These are phyloP conservation scores for Platichthys stellatus DNA, from an alignment of 2,113 vertebrate genomes.

Conservation along the genomic window DNA sequence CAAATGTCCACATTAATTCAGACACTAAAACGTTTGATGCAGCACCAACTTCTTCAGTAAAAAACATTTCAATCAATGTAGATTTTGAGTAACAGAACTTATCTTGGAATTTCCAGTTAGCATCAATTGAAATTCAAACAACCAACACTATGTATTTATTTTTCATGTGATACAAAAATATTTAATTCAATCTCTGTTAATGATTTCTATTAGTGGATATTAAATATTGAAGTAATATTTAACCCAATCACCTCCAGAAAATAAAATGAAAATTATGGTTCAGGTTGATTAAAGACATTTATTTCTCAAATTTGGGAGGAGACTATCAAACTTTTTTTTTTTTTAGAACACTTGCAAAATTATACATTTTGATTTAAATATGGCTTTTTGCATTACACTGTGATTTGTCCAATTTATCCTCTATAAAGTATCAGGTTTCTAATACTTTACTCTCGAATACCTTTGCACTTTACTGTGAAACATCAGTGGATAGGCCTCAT, in stretches of 20 bases:
- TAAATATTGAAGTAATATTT: background rate
- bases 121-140: background rate
- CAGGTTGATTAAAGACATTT: background rate
- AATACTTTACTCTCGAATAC: too few species aligned
- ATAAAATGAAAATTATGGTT: background rate
- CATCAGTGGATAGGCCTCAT: too few species aligned
- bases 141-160: too few species aligned
- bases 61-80: too few species aligned
- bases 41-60: too few species aligned
- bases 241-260: background rate
- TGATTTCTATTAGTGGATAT: background rate
- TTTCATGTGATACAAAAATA: constrained; percentile 1
- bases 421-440: too few species aligned
- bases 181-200: background rate
- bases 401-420: too few species aligned
- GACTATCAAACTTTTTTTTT: background rate
- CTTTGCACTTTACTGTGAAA: too few species aligned
- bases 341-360: too few species aligned
- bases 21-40: too few species aligned
- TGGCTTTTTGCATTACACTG: background rate
- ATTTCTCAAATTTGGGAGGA: background rate
- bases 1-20: background rate
- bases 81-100: background rate
- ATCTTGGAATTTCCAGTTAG: background rate
- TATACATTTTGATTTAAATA: too few species aligned